phyloP scores from a whole-genome alignment of 23 tunicate genomes.

The Trididemnum nubilum region DNA sequence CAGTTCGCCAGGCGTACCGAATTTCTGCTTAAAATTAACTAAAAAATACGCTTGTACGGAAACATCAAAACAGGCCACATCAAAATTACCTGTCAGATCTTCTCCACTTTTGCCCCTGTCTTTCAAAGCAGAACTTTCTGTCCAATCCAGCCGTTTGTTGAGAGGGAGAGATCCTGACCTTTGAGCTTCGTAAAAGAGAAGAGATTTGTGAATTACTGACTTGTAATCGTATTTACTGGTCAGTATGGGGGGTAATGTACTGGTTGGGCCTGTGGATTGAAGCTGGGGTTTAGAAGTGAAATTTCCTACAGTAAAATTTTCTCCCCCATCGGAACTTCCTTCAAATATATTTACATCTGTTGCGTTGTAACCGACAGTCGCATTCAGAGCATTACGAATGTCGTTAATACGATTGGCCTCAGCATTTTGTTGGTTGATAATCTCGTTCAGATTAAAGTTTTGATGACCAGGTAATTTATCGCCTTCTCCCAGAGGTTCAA shows the following conservation, averaged over 20 bases:
- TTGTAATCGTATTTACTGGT: slow-evolving; percentile 60
- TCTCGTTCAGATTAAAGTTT: background rate
- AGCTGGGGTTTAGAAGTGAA: background rate
- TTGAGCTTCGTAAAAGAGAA: slow-evolving; percentile 94
- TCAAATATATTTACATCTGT: background rate
- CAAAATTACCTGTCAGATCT: slow-evolving; percentile 68
- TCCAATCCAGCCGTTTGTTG: slow-evolving; percentile 78
- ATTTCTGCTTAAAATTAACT: no score
- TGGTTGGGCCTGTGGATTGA: background rate
- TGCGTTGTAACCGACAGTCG: background rate
- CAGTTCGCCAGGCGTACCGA: no score
- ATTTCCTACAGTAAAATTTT: background rate
- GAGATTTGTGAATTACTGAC: slow-evolving; percentile 61
- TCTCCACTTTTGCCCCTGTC: slow-evolving; percentile 69
- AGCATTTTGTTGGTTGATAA: slow-evolving; percentile 5
- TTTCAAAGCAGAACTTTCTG: slow-evolving; percentile 70
- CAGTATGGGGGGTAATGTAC: background rate
- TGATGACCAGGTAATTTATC: background rate
- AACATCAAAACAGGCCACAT: no score
- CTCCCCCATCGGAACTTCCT: background rate
- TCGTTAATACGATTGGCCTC: background rate
- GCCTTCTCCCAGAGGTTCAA: background rate
- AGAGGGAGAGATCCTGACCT: slow-evolving; percentile 75
- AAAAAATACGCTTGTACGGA: no score
- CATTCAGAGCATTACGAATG: background rate